Evolutionary conservation across 2,888 invertebrate species (phyloP), one percentile per base, ranked within the genome.

Genomic region (Catocala nupta): DNA sequence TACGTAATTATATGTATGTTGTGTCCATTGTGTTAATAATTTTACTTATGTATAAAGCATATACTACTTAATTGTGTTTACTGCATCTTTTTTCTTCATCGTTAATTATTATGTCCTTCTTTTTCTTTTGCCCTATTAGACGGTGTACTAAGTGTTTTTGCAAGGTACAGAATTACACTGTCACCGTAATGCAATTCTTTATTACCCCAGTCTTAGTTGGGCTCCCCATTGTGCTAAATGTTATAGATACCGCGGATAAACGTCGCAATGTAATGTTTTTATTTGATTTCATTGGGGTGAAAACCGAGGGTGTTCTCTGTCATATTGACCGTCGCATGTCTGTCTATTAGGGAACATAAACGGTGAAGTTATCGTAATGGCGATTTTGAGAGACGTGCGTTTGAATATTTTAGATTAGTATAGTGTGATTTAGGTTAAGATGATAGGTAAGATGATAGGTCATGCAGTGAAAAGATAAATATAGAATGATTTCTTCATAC

Each of bases 241-340:
- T 72, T 75, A 80, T 63, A 75, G 80, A 81, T 79, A 77, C 73
- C 61, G 60, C 70, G 66, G 80, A 83, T 82, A 80, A 81, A 77
- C 72, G 81, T 82, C 76, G 70, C 75, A 71, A 80, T 75, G 81
- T 87, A 85, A 89, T 89, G 81, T 81, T 89, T 88, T 90, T 91
- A 91, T 91, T 90, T 85, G 88, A 89, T 90, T 86, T 81, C 77
- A 78, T 76, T 81, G 81, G 88, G 90, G 90, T 82, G 81, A 73
- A 81, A 78, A 65, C 63, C 61, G 74, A 77, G 89, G 88, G 88
- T 86, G 86, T 87, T 80, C 70, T 80, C 78, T 87, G 91, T 91
- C 91, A 85, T 83, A 86, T 89, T 86, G 87, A 83, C 87, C 88
- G 85, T 85, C 84, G 86, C 86, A 81, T 86, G 82, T 81, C 83